Evolutionary conservation across 2,888 invertebrate genomes (phyloP).

Genomic region (Leucozona laternaria): DNA sequence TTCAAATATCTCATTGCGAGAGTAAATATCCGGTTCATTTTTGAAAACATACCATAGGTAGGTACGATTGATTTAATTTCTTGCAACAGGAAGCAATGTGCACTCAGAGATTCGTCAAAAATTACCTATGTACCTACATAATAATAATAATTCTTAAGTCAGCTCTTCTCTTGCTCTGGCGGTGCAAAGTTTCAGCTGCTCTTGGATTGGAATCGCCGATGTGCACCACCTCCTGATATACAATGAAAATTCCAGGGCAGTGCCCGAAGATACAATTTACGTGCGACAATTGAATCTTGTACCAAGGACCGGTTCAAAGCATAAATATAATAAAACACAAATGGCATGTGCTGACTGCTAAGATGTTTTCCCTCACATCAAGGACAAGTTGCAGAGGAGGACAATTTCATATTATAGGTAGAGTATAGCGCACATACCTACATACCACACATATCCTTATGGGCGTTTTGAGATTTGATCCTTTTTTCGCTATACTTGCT

Average conservation of each 20-base stretch:
- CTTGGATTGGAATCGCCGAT: conserved; percentile 45
- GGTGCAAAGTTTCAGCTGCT: conserved; percentile 67
- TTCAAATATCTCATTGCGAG: conserved; percentile 74
- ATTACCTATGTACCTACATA: background rate
- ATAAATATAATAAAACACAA: conserved; percentile 62
- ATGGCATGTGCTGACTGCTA: conserved; percentile 67
- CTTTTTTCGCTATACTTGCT: conserved; percentile 52
- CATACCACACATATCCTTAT: conserved; percentile 52
- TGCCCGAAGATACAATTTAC: conserved; percentile 70
- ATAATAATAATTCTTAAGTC: conserved; percentile 30
- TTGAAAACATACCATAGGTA: too few relatives aligned
- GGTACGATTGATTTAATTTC: conserved; percentile 27
- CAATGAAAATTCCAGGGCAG: conserved; percentile 54
- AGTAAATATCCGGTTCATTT: conserved; percentile 75
- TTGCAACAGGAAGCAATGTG: conserved; percentile 81
- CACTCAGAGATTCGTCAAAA: conserved; percentile 38
- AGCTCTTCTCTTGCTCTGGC: too few relatives aligned
- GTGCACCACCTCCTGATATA: conserved; percentile 29
- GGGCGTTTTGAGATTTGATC: conserved; percentile 75
- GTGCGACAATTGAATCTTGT: conserved; percentile 63
- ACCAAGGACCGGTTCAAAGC: conserved; percentile 63
- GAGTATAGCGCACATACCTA: conserved; percentile 42
- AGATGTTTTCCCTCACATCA: conserved; percentile 45
- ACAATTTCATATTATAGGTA: conserved; percentile 61
- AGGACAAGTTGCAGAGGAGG: conserved; percentile 70